phyloP scores from a whole-genome alignment of 2,888 invertebrate species.

The Eristalinus aeneus region DNA sequence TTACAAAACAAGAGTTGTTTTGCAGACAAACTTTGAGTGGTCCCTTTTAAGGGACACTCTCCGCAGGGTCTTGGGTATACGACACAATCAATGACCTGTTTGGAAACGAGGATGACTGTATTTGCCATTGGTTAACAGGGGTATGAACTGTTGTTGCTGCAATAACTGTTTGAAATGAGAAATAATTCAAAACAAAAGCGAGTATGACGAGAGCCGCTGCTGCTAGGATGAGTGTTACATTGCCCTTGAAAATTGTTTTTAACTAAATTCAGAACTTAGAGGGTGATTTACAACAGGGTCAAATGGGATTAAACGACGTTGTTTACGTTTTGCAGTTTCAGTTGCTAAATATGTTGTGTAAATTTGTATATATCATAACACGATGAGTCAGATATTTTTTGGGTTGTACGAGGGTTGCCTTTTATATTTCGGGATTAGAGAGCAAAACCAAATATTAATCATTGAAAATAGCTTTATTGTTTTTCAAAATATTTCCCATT shows the following conservation, averaged over 20 bases:
- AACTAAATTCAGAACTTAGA: neutral
- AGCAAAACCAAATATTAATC: no score
- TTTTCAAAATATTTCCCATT: no score
- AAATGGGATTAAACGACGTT: neutral
- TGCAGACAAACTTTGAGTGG: neutral
- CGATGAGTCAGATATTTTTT: neutral
- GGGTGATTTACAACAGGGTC: neutral
- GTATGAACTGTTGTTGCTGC: conserved; percentile 7
- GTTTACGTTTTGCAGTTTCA: neutral
- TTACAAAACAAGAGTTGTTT: neutral
- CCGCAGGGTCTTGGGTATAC: neutral
- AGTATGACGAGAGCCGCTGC: neutral
- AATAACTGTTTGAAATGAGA: neutral
- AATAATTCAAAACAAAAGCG: neutral
- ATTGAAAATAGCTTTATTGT: no score
- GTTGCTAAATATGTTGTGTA: neutral
- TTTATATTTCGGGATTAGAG: no score
- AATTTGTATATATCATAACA: neutral
- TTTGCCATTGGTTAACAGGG: conserved; percentile 33
- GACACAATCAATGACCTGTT: neutral
- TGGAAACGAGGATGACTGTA: neutral
- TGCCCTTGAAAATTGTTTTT: neutral
- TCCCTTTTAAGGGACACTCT: neutral
- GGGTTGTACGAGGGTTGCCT: neutral
- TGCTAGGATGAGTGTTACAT: neutral